Percentiles rank a stretch among this genome's conserved stretches.
Evolutionary conservation across 2,888 invertebrate genomes (phyloP).

Genomic region (Ophonus ardosiacus): DNA sequence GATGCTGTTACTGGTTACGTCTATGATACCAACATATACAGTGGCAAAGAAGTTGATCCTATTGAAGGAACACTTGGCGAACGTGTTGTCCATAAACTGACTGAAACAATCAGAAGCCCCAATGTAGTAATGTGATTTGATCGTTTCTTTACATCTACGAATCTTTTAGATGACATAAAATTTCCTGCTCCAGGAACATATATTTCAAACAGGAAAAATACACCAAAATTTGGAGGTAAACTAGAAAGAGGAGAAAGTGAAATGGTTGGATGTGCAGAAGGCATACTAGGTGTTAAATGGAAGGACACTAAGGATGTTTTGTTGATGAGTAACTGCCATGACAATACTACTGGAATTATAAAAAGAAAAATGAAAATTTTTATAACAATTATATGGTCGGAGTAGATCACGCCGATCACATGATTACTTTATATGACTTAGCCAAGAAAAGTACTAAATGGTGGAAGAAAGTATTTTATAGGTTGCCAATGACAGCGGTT

Average conservation of each 20-base stretch:
- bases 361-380: slow-evolving; percentile 58
- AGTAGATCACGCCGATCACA: slow-evolving; percentile 55
- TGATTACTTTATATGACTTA: slow-evolving; percentile 58
- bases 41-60: slow-evolving; percentile 57
- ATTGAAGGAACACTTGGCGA: slow-evolving; percentile 65
- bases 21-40: slow-evolving; percentile 65
- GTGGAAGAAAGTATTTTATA: slow-evolving; percentile 56
- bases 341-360: slow-evolving; percentile 23
- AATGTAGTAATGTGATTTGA: slow-evolving; percentile 64
- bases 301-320: slow-evolving; percentile 51
- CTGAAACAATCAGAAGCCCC: slow-evolving; percentile 64
- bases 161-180: slow-evolving; percentile 61
- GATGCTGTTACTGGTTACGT: slow-evolving; percentile 63
- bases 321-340: slow-evolving; percentile 56
- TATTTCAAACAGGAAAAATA: neutral
- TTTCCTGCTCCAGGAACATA: slow-evolving; percentile 2
- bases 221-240: neutral
- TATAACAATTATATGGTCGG: slow-evolving; percentile 56
- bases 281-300: slow-evolving; percentile 47
- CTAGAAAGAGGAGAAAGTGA: slow-evolving; percentile 29
- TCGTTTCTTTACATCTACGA: slow-evolving; percentile 65
- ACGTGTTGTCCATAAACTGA: slow-evolving; percentile 66
- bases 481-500: neutral
- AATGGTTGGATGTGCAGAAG: slow-evolving; percentile 33
- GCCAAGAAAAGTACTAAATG: slow-evolving; percentile 50